Conservation (phyloP, 2,888 invertebrate species). For the Erannis defoliaria region DNA sequence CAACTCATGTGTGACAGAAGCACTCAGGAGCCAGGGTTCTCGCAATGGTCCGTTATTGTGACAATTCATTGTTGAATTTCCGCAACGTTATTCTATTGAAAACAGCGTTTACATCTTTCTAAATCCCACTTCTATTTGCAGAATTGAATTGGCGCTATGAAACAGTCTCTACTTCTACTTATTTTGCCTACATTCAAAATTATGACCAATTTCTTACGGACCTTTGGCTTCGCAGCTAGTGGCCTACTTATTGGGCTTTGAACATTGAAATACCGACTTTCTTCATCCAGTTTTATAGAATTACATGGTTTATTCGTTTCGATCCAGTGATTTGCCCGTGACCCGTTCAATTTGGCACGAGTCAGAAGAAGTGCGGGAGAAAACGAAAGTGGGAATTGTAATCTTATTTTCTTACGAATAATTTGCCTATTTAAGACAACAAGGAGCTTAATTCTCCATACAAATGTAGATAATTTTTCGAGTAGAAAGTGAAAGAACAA, state of each 20-base stretch:
- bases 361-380: constrained; percentile 55
- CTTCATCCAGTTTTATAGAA: constrained; percentile 67
- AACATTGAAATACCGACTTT: constrained; percentile 61
- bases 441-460: background rate
- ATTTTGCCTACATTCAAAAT: constrained; percentile 14
- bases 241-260: constrained; percentile 46
- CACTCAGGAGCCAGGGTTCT: constrained; percentile 10
- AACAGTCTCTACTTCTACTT: constrained; percentile 8
- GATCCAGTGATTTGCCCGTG: constrained; percentile 64
- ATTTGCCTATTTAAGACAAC: constrained; percentile 5
- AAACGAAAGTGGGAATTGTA: constrained; percentile 54
- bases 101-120: constrained; percentile 1
- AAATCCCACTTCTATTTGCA: background rate
- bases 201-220: constrained; percentile 17
- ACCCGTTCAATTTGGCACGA: constrained; percentile 61
- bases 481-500: background rate
- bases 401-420: constrained; percentile 24
- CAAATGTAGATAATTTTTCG: background rate
- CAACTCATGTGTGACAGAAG: constrained; percentile 24
- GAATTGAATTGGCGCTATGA: constrained; percentile 2
- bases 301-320: constrained; percentile 71
- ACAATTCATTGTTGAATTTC: constrained; percentile 15
- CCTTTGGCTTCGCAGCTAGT: constrained; percentile 16
- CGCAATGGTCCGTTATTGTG: constrained; percentile 17
- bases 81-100: constrained; percentile 6